Base-by-base conservation (phyloP, 2,797 vertebrate genomes). In the Enteromius mattozi region DNA sequence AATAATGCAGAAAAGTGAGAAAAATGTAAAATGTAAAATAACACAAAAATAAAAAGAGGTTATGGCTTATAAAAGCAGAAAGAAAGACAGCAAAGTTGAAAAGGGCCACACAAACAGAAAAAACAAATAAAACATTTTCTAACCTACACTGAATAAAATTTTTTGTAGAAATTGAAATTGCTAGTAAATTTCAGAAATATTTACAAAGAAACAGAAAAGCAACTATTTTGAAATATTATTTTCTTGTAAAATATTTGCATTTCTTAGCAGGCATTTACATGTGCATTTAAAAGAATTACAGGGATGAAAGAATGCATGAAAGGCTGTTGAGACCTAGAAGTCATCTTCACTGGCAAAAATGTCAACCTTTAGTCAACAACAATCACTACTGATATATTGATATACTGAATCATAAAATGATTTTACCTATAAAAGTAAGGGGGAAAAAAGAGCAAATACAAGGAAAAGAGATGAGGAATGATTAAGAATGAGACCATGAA, bases 1-100 rank as follows among this genome's bases (percentile, higher is more conserved):
- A 2, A 76, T 65, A 65, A 66, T 59, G 35, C 21, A 27, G 65
- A 77, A 84, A 45, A 45, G 78, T 47, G 42, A 21, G 27, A 3
- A 77, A 45, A 42, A 77, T 33, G 9, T 42, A 0, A 42, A 42
- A 42, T 45, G 10, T 69, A 12, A 27, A 59, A 69, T 21, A n/a
- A 69, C n/a, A 10, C 35, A 69, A 12, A 42, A 51, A 33, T 17
- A 78, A 75, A 69, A 84, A 72, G 56, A 37, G 65, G 56, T 71
- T 61, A 69, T 24, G 6, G 2, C 1, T 68, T 30, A 35, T 16
- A 78, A 82, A 70, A 51, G 42, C 17, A 19, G 63, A 72, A 27
- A 75, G 24, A 71, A 16, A 27, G 1, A 24, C 12, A 49, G 27
- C n/a, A 7, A 37, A 27, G 70, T 75, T 82, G 0, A 37, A 71